Evolutionary conservation across 1,140 invertebrate genomes (phyloP).

Genomic region (Drosophila funebris): DNA sequence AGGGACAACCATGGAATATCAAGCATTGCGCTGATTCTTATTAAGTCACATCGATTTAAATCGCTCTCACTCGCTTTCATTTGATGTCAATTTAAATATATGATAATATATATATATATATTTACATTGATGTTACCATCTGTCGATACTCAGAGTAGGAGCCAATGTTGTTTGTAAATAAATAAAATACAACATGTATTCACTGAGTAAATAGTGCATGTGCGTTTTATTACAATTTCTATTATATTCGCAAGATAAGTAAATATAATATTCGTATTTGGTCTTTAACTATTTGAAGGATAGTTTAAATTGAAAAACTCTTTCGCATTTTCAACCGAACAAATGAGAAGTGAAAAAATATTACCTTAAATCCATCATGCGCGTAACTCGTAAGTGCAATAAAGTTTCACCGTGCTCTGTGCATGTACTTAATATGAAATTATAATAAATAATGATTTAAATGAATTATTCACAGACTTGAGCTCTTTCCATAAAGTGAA

Average conservation of each 20-base stretch:
- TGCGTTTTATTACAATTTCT: too few species aligned
- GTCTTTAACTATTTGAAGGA: neutral
- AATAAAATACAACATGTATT: neutral
- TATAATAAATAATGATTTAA: slow-evolving; percentile 53
- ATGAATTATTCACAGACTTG: slow-evolving; percentile 48
- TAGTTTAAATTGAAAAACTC: neutral
- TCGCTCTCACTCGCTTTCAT: neutral
- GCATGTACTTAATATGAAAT: slow-evolving; percentile 35
- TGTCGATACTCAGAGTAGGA: too few species aligned
- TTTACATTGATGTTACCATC: neutral
- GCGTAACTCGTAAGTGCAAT: slow-evolving; percentile 17
- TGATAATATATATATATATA: neutral
- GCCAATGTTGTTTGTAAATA: neutral
- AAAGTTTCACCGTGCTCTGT: slow-evolving; percentile 13
- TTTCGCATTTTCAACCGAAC: neutral
- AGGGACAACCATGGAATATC: neutral
- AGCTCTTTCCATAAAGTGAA: slow-evolving; percentile 19
- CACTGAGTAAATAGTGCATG: neutral
- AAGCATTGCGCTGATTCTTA: neutral
- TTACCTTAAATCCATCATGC: neutral
- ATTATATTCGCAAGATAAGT: neutral
- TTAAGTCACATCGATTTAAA: neutral
- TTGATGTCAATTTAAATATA: neutral
- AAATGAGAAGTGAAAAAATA: too few species aligned
- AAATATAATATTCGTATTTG: neutral